Evolutionary conservation across 1,140 invertebrate genomes (phyloP), one percentile per base, ranked within the genome.

Genomic region (Himalopsyche phryganea): DNA sequence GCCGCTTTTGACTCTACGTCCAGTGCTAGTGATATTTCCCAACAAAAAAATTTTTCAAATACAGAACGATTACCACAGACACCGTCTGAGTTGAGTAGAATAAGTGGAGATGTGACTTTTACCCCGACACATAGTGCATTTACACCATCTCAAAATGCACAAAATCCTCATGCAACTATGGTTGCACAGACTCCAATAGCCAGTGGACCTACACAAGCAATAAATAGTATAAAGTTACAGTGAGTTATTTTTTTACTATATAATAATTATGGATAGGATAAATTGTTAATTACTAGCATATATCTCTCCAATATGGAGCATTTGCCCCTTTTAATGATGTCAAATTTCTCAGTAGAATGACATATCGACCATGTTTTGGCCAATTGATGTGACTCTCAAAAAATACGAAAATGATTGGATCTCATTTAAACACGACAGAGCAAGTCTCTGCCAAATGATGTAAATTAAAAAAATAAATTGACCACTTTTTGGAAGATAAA

Each of bases 201-300:
- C 13, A 75, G 74, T 69, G 75, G 71, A 45, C 69, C 71, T 20
- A 71, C 64, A 65, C 74, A 76, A 67, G 74, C 74, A 28, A 76
- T 68, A 61, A 75, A 68, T 54, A 78, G 75, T 66, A 74, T 78
- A 50, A 78, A 77, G 66, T 66, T 78, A 46, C 75, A 77, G 76
- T 78, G 69, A 72, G 75, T 73, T 1, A 41, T 17, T 35, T 35
- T 50, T 3, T n/a, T n/a, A n/a, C n/a, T n/a, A n/a, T n/a, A n/a
- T n/a, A n/a, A n/a, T n/a, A n/a, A n/a, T n/a, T n/a, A n/a, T n/a
- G n/a, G n/a, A n/a, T n/a, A n/a, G n/a, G n/a, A n/a, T n/a, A n/a
- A n/a, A n/a, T n/a, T n/a, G n/a, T n/a, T n/a, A n/a, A n/a, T n/a
- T n/a, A n/a, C n/a, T n/a, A n/a, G n/a, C n/a, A n/a, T n/a, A n/a